A percentile compares a stretch with the other conserved stretches of the same genome.
These are phyloP conservation scores for Lithobates pipiens DNA, from an alignment of 2,797 vertebrate genomes.

Conservation along the genomic window DNA sequence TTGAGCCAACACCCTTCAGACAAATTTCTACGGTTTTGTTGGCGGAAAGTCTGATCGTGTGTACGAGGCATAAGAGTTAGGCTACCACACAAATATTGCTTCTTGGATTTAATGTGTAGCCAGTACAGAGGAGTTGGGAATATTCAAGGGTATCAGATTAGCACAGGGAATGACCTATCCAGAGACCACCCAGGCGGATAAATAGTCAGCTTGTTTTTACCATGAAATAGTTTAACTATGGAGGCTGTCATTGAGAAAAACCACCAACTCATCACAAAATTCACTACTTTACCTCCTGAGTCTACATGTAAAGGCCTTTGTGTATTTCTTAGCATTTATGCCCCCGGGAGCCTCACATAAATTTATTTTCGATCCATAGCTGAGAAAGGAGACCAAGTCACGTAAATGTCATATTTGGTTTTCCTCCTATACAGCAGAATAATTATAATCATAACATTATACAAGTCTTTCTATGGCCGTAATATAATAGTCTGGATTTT, in stretches of 20 bases:
- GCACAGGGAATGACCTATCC: background rate
- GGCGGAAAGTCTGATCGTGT: too few relatives aligned
- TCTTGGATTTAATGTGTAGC: too few relatives aligned
- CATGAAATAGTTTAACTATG: conserved; percentile 17
- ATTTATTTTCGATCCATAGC: background rate
- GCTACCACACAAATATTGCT: too few relatives aligned
- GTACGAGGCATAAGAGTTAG: too few relatives aligned
- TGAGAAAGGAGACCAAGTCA: background rate
- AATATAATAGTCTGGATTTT: too few relatives aligned
- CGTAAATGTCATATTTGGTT: background rate
- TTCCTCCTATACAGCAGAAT: background rate
- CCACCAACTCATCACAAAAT: conserved; percentile 14
- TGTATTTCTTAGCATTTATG: background rate
- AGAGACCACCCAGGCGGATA: conserved; percentile 33
- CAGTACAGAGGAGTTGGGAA: background rate
- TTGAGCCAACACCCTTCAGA: too few relatives aligned
- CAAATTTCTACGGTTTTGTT: too few relatives aligned
- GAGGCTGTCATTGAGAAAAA: conserved; percentile 12
- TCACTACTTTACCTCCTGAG: background rate
- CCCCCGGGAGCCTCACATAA: background rate
- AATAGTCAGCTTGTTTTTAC: conserved; percentile 6
- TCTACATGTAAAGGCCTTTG: conserved; percentile 10
- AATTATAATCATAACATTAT: background rate
- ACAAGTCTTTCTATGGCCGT: too few relatives aligned
- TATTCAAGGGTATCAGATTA: conserved; percentile 42